A percentile compares a stretch with the other conserved stretches of the same genome.
phyloP scores from a whole-genome alignment of 2,113 vertebrate genomes.

The Xenopus borealis region DNA sequence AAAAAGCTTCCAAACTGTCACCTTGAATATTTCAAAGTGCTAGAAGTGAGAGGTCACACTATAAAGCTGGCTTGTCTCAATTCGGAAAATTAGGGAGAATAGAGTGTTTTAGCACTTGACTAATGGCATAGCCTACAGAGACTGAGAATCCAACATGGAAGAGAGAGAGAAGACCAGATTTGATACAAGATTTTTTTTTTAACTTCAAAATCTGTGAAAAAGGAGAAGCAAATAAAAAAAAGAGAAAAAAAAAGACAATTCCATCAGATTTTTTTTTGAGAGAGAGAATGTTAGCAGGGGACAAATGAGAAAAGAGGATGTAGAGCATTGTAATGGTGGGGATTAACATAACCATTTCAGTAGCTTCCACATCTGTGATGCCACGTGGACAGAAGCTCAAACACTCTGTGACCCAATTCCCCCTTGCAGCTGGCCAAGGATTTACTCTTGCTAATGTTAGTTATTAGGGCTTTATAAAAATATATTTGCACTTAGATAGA shows the following conservation, averaged over 20 bases:
- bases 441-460: constrained; percentile 22
- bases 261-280: neutral
- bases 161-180: no score
- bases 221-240: neutral
- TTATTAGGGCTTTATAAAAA: constrained; percentile 15
- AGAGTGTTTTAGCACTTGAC: neutral
- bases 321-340: constrained; percentile 17
- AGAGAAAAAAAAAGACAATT: neutral
- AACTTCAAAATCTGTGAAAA: no score
- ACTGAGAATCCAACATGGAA: neutral
- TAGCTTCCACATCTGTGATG: constrained; percentile 6
- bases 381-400: constrained; percentile 3
- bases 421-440: constrained; percentile 11
- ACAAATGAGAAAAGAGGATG: neutral
- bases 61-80: neutral
- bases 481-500: neutral
- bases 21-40: constrained; percentile 1
- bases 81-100: neutral
- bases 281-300: neutral
- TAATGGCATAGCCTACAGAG: neutral
- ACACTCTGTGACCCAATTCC: constrained; percentile 23
- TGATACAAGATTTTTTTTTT: no score
- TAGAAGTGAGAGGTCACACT: constrained; percentile 5
- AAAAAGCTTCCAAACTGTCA: constrained; percentile 8
- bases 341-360: constrained; percentile 16